These are phyloP conservation scores for Girardia tigrina DNA, from an alignment of 2,888 invertebrate genomes.

Conservation along the genomic window DNA sequence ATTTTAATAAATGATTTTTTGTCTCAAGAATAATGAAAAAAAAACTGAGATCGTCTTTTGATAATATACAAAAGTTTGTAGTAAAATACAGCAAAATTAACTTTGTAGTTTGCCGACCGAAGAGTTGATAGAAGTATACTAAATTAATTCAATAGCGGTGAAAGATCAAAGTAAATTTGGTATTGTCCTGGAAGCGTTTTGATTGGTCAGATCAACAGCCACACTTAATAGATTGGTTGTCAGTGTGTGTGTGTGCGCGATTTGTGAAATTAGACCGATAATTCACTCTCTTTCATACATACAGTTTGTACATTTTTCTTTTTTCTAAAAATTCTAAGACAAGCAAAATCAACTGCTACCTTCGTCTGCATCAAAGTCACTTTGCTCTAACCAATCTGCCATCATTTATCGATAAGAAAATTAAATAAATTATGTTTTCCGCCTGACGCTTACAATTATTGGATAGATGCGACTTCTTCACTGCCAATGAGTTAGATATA, in stretches of 20 bases:
- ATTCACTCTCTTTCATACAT: conserved; percentile 16
- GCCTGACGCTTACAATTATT: conserved; percentile 20
- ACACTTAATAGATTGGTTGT: conserved; percentile 23
- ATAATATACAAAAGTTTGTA: conserved; percentile 12
- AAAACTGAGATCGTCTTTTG: conserved; percentile 1
- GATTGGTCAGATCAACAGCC: conserved; percentile 8
- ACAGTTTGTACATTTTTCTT: conserved; percentile 21
- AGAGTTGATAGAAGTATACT: conserved; percentile 2
- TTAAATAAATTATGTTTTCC: conserved; percentile 23
- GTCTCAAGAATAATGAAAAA: conserved; percentile 2
- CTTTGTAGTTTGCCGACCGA: conserved; percentile 23
- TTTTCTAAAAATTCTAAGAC: conserved; percentile 1
- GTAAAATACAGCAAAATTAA: background rate
- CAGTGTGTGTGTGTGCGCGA: background rate
- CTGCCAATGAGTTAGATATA: conserved; percentile 23
- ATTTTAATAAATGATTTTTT: too few species aligned
- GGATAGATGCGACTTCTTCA: conserved; percentile 23
- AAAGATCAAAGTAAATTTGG: conserved; percentile 14
- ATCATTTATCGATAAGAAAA: conserved; percentile 6
- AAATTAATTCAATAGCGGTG: conserved; percentile 20
- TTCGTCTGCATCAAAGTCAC: conserved; percentile 13
- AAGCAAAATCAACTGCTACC: conserved; percentile 20
- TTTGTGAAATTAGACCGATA: background rate
- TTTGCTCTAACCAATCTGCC: conserved; percentile 20
- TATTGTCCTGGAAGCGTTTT: background rate